Conservation (phyloP, 2,888 invertebrate species). For the Gari tellinella region DNA sequence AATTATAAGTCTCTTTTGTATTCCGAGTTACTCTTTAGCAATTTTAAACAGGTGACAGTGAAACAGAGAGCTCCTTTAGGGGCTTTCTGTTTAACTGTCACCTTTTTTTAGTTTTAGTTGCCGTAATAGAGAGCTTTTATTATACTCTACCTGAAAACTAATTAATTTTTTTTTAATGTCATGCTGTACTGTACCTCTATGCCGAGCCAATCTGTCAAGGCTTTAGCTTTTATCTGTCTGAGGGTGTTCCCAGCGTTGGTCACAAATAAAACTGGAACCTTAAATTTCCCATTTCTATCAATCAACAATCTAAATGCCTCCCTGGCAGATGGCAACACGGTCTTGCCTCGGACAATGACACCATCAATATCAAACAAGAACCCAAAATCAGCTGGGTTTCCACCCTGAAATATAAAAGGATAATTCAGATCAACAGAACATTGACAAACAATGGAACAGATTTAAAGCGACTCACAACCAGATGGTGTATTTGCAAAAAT, state of each 20-base stretch:
- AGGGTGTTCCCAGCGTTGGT: slow-evolving; percentile 89
- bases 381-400: slow-evolving; percentile 85
- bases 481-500: too few species aligned
- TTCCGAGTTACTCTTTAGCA: too few species aligned
- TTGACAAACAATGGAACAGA: too few species aligned
- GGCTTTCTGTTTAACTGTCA: too few species aligned
- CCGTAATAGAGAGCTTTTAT: too few species aligned
- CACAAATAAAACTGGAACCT: slow-evolving; percentile 88
- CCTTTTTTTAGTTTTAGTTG: too few species aligned
- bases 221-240: slow-evolving; percentile 87
- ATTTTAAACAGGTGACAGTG: too few species aligned
- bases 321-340: slow-evolving; percentile 87
- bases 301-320: slow-evolving; percentile 87
- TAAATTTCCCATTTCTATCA: slow-evolving; percentile 86
- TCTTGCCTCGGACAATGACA: slow-evolving; percentile 88
- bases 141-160: too few species aligned
- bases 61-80: too few species aligned
- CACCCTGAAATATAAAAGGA: slow-evolving; percentile 38
- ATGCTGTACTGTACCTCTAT: slow-evolving; percentile 86
- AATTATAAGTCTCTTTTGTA: too few species aligned
- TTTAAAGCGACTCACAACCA: too few species aligned
- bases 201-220: slow-evolving; percentile 87
- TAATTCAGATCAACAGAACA: too few species aligned
- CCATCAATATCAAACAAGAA: slow-evolving; percentile 89
- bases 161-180: not conserved